Percentiles rank a stretch among this genome's conserved stretches.
These are phyloP conservation scores for Chrysochloris asiatica DNA, from an alignment of 2,113 vertebrate species.

Conservation along the genomic window DNA sequence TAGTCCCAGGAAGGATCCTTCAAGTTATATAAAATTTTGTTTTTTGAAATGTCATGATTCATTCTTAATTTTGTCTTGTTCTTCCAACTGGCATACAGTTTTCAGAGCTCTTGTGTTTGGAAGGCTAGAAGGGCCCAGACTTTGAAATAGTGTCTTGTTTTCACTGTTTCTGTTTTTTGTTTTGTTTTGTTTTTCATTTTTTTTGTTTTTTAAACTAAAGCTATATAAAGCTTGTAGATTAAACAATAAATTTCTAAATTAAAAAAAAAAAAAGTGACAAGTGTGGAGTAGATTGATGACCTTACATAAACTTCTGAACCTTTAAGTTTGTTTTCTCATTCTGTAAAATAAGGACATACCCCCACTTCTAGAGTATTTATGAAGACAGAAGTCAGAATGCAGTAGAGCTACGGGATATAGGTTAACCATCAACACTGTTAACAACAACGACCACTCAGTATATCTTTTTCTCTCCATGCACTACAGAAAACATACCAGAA, in stretches of 20 bases:
- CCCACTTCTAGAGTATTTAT: background rate
- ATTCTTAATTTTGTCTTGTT: slow-evolving; percentile 83
- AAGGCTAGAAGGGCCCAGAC: slow-evolving; percentile 88
- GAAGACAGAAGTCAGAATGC: background rate
- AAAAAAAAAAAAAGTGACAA: slow-evolving; percentile 76
- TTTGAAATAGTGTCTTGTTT: slow-evolving; percentile 94
- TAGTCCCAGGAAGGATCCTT: slow-evolving; percentile 82
- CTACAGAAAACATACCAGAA: background rate
- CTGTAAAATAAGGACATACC: background rate
- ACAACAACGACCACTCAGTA: background rate
- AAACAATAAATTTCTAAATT: slow-evolving; percentile 93
- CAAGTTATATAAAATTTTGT: slow-evolving; percentile 80
- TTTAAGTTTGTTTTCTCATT: background rate
- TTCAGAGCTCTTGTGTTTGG: slow-evolving; percentile 87
- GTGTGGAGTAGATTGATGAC: background rate
- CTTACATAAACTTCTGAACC: background rate
- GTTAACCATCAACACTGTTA: background rate
- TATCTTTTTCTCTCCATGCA: background rate
- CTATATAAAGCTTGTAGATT: slow-evolving; percentile 92
- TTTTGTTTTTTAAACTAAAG: slow-evolving; percentile 87
- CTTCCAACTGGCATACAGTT: slow-evolving; percentile 81
- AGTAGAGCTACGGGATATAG: background rate
- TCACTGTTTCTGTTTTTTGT: slow-evolving; percentile 84
- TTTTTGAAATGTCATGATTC: slow-evolving; percentile 83
- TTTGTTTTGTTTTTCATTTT: no score